Conservation (phyloP, 2,797 vertebrate species). For the Oryzias dopingdopingensis region DNA sequence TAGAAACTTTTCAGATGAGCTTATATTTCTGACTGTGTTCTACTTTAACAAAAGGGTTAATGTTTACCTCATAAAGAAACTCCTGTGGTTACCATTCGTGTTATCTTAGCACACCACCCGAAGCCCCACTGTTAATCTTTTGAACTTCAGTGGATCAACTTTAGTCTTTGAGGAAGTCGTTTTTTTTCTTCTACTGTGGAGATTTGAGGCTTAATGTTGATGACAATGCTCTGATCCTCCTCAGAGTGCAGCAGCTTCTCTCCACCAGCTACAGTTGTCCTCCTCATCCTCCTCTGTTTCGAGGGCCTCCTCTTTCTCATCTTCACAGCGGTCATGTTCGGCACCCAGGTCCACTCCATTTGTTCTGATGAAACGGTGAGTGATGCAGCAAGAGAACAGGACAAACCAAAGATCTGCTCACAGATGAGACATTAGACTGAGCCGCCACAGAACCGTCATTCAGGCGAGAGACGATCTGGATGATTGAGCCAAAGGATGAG, state of each 20-base stretch:
- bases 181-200: too few species aligned
- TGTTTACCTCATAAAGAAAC: too few species aligned
- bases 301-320: constrained; percentile 96
- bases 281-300: constrained; percentile 95
- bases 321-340: constrained; percentile 98
- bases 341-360: constrained; percentile 97
- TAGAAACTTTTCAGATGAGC: too few species aligned
- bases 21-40: too few species aligned
- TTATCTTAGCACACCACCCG: too few species aligned
- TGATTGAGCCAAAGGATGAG: too few species aligned
- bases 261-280: constrained; percentile 92
- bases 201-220: too few species aligned
- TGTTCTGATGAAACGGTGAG: constrained; percentile 95
- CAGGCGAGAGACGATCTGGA: not conserved
- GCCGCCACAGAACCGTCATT: not conserved
- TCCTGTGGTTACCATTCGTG: too few species aligned
- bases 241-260: constrained; percentile 96
- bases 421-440: not conserved
- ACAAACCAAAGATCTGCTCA: not conserved
- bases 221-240: not conserved
- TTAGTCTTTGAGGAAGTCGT: too few species aligned
- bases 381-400: constrained; percentile 2
- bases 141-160: too few species aligned
- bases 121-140: too few species aligned
- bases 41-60: too few species aligned